phyloP scores from a whole-genome alignment of 1,140 invertebrate genomes.

The Orchestia grillus region DNA sequence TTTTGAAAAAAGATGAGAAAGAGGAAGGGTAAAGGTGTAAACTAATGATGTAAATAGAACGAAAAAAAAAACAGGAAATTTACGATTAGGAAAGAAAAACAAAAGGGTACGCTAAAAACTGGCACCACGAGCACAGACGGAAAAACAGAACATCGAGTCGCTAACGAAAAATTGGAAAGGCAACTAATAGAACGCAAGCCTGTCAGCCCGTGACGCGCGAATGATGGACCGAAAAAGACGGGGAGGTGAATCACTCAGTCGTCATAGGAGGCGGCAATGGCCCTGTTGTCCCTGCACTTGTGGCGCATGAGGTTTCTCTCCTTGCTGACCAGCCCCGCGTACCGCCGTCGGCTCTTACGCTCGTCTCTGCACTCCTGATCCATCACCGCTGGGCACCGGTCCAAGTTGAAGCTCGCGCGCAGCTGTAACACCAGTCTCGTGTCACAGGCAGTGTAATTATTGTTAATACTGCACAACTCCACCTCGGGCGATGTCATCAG shows the following conservation, averaged over 20 bases:
- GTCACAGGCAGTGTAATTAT: no score
- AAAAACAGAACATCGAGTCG: background rate
- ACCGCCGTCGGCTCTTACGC: slow-evolving; percentile 39
- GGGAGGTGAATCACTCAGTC: background rate
- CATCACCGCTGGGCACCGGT: background rate
- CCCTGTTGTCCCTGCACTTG: slow-evolving; percentile 24
- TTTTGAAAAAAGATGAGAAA: no score
- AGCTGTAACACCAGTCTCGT: no score
- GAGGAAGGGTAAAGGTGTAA: background rate
- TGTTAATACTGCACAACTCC: no score
- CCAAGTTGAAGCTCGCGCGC: background rate
- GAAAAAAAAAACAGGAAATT: background rate
- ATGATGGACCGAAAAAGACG: no score
- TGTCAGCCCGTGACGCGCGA: background rate
- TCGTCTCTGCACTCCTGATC: background rate
- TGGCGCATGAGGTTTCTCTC: background rate
- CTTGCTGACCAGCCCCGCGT: background rate
- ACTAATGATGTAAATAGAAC: background rate
- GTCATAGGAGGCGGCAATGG: slow-evolving; percentile 27
- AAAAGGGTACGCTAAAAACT: no score
- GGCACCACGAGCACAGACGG: no score
- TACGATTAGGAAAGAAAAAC: no score
- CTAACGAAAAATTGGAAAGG: background rate
- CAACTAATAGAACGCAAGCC: background rate
- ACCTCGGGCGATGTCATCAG: no score